phyloP scores from a whole-genome alignment of 2,113 vertebrate species.

The Scalopus aquaticus region DNA sequence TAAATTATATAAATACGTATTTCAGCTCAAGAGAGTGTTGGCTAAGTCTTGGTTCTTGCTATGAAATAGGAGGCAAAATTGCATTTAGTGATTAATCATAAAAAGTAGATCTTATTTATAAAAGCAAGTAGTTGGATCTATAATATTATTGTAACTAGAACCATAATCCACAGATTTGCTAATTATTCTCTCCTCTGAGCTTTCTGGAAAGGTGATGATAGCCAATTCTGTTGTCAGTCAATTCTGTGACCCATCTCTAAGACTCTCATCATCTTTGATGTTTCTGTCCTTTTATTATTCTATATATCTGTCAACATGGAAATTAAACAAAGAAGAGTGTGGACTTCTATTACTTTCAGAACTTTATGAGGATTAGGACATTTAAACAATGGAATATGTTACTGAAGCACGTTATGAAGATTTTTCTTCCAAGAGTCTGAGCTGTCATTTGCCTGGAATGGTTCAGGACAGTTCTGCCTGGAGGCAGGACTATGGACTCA shows the following conservation, averaged over 20 bases:
- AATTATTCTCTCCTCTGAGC: not conserved
- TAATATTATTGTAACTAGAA: not conserved
- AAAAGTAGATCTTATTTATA: not conserved
- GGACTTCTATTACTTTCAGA: conserved; percentile 16
- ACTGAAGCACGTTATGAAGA: conserved; percentile 30
- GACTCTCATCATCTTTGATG: conserved; percentile 10
- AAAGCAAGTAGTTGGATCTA: not conserved
- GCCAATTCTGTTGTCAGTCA: not conserved
- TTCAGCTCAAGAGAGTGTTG: not conserved
- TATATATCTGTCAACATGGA: conserved; percentile 50
- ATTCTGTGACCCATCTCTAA: not conserved
- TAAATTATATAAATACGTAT: not conserved
- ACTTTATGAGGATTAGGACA: conserved; percentile 42
- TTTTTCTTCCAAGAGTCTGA: conserved; percentile 38
- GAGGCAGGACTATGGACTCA: conserved; percentile 75
- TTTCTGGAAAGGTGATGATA: not conserved
- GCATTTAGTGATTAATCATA: not conserved
- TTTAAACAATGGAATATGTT: conserved; percentile 63
- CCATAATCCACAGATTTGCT: not conserved
- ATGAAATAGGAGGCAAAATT: not conserved
- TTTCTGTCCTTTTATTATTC: conserved; percentile 66
- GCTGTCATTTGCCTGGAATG: conserved; percentile 71
- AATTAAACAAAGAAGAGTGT: conserved; percentile 32
- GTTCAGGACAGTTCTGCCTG: conserved; percentile 71
- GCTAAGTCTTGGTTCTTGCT: not conserved